phyloP scores from a whole-genome alignment of 1,140 invertebrate species.

The Panagrolaimus sp. region DNA sequence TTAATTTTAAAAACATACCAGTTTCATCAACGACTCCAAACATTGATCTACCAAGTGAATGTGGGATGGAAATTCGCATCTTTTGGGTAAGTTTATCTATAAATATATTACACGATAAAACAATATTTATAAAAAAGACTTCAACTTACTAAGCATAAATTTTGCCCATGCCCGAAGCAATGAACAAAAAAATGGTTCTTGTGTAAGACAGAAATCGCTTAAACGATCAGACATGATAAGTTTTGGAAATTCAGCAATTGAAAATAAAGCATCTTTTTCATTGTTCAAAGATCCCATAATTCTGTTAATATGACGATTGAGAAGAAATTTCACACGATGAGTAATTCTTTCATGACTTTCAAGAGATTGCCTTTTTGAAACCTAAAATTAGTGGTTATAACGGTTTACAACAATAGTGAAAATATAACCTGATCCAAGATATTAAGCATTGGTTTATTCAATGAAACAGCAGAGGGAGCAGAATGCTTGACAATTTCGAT shows the following conservation, averaged over 20 bases:
- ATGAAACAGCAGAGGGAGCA: background rate
- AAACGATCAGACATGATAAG: constrained; percentile 1
- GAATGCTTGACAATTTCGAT: constrained; percentile 22
- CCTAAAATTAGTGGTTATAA: background rate
- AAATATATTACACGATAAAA: background rate
- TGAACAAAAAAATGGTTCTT: constrained; percentile 22
- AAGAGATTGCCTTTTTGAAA: constrained; percentile 11
- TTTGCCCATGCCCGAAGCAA: constrained; percentile 2
- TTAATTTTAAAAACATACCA: no score
- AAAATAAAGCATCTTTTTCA: background rate
- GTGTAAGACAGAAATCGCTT: constrained; percentile 15
- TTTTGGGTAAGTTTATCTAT: constrained; percentile 7
- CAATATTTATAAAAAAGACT: background rate
- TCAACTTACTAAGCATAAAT: constrained; percentile 5
- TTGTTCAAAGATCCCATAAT: background rate
- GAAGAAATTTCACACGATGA: background rate
- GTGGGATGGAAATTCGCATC: constrained; percentile 16
- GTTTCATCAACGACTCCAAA: constrained; percentile 50
- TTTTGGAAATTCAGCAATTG: background rate
- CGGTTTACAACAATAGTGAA: background rate
- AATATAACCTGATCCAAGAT: constrained; percentile 19
- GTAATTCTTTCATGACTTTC: constrained; percentile 4
- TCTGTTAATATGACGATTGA: background rate
- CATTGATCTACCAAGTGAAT: constrained; percentile 27
- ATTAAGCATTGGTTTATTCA: constrained; percentile 17